Percentiles rank a stretch among this genome's conserved stretches.
phyloP scores from a whole-genome alignment of 2,888 invertebrate genomes.

The Platypus cylindrus region DNA sequence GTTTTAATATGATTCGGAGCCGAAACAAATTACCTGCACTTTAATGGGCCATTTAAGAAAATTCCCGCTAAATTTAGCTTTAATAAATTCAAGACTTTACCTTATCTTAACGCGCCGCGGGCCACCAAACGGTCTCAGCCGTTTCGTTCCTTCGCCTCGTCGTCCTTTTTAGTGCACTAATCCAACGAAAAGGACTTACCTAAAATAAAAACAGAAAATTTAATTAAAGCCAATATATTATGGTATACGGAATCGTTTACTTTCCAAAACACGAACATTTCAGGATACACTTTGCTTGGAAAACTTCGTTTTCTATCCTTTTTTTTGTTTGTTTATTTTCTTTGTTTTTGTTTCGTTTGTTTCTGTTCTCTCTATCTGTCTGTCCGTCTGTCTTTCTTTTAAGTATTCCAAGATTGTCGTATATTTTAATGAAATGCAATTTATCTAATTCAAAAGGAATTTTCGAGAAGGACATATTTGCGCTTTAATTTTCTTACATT shows the following conservation, averaged over 20 bases:
- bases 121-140: conserved; percentile 20
- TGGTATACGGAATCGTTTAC: conserved; percentile 8
- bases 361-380: too few species aligned
- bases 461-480: too few species aligned
- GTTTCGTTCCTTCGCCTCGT: conserved; percentile 8
- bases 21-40: conserved; percentile 37
- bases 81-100: conserved; percentile 36
- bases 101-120: conserved; percentile 31
- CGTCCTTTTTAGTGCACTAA: conserved; percentile 14
- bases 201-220: conserved; percentile 28
- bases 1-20: conserved; percentile 32
- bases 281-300: too few species aligned
- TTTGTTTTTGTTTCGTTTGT: too few species aligned
- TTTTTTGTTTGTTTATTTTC: too few species aligned
- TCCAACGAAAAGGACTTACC: conserved; percentile 24
- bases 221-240: conserved; percentile 20
- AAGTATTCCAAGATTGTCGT: too few species aligned
- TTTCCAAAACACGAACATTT: too few species aligned
- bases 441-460: too few species aligned
- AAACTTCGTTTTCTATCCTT: too few species aligned
- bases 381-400: too few species aligned
- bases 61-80: conserved; percentile 35
- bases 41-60: conserved; percentile 36
- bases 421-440: too few species aligned
- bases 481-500: too few species aligned